Conservation (phyloP, 2,113 vertebrate genomes). For the Nibea coibor region DNA sequence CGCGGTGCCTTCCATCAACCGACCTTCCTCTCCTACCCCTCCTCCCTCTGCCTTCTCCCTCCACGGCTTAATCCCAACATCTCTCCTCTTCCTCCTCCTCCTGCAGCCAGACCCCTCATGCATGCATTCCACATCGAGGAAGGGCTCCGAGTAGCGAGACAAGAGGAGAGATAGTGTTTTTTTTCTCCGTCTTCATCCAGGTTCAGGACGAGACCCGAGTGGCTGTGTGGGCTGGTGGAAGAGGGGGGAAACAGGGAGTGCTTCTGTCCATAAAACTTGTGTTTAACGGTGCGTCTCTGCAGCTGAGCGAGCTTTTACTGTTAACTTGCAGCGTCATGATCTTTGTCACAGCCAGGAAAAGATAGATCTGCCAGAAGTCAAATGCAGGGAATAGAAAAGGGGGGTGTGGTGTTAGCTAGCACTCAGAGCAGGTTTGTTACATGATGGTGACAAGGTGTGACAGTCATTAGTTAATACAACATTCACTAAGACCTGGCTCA, state of each 20-base stretch:
- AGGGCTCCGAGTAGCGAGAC: neutral
- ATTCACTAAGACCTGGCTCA: neutral
- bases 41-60: neutral
- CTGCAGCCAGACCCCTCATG: neutral
- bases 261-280: conserved; percentile 1
- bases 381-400: neutral
- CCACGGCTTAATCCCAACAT: neutral
- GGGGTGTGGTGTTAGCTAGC: neutral
- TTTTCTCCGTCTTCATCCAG: conserved; percentile 11
- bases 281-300: neutral
- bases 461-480: neutral
- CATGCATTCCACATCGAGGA: conserved; percentile 5
- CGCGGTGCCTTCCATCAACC: conserved; percentile 21
- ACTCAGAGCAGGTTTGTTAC: neutral
- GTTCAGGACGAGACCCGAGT: neutral
- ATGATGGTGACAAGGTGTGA: neutral
- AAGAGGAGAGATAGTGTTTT: neutral
- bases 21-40: conserved; percentile 14
- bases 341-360: neutral
- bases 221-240: neutral
- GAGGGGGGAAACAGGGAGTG: conserved; percentile 2
- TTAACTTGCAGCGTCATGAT: neutral
- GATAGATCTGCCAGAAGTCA: no score
- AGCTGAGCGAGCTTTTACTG: neutral
- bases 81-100: conserved; percentile 1